phyloP scores from a whole-genome alignment of 2,888 invertebrate genomes.

The Lagria hirta region DNA sequence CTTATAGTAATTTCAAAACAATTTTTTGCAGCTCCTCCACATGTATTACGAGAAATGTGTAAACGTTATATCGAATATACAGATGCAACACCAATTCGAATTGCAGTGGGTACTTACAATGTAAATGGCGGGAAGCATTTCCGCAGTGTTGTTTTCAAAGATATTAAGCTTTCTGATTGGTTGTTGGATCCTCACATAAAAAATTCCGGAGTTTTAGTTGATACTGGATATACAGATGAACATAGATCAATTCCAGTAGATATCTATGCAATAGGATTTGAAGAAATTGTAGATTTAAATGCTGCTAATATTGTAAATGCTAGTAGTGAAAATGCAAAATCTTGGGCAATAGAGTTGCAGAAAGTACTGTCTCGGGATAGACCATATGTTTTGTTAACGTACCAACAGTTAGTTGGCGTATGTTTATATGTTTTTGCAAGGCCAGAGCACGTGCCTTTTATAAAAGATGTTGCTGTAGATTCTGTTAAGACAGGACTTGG shows the following conservation, averaged over 20 bases:
- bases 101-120: conserved; percentile 96
- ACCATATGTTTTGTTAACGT: conserved; percentile 86
- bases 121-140: conserved; percentile 99
- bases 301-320: conserved; percentile 98
- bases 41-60: conserved; percentile 82
- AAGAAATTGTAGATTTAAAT: conserved; percentile 98
- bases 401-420: conserved; percentile 95
- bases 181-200: conserved; percentile 78
- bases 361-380: conserved; percentile 82
- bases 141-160: conserved; percentile 92
- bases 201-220: conserved; percentile 53
- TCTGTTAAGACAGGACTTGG: conserved; percentile 98
- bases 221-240: conserved; percentile 55
- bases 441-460: conserved; percentile 82
- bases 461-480: conserved; percentile 92
- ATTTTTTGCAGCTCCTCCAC: conserved; percentile 67
- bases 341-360: conserved; percentile 94
- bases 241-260: conserved; percentile 69
- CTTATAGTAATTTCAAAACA: no score
- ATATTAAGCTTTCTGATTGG: conserved; percentile 85
- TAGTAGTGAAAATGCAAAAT: conserved; percentile 87
- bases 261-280: conserved; percentile 96
- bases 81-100: conserved; percentile 67
- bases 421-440: conserved; percentile 94
- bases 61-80: conserved; percentile 79